Evolutionary conservation across 2,113 vertebrate species (phyloP).

Genomic region (Ondatra zibethicus): DNA sequence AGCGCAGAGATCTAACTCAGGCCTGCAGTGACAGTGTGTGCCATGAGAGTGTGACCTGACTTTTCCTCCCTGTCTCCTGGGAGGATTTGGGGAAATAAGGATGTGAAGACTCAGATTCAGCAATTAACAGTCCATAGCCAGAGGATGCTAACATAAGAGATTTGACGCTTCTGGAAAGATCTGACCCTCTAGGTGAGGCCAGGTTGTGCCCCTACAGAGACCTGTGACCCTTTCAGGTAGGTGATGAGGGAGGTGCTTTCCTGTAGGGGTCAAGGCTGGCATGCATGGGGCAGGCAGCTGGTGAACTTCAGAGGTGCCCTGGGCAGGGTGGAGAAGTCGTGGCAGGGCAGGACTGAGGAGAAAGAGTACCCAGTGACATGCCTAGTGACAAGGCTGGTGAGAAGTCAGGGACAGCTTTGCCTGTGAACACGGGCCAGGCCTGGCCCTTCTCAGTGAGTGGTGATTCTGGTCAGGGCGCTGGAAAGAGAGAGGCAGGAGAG

Average conservation of each 20-base stretch:
- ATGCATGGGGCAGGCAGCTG: neutral
- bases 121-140: neutral
- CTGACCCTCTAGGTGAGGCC: neutral
- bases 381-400: too few relatives aligned
- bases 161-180: neutral
- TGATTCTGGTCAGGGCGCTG: neutral
- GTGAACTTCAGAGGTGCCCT: neutral
- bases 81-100: neutral
- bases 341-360: neutral
- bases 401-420: too few relatives aligned
- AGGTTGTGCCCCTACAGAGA: neutral
- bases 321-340: neutral
- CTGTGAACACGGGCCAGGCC: neutral
- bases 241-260: neutral
- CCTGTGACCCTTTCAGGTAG: neutral
- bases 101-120: neutral
- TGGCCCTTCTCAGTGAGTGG: neutral
- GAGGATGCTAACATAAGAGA: neutral
- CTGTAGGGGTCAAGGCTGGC: neutral
- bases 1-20: conserved; percentile 18
- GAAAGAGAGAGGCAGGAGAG: neutral
- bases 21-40: neutral
- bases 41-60: neutral
- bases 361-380: neutral
- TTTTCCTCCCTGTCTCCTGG: neutral